These are phyloP conservation scores for Rhopalosiphum maidis DNA, from an alignment of 1,140 invertebrate species.

Conservation along the genomic window DNA sequence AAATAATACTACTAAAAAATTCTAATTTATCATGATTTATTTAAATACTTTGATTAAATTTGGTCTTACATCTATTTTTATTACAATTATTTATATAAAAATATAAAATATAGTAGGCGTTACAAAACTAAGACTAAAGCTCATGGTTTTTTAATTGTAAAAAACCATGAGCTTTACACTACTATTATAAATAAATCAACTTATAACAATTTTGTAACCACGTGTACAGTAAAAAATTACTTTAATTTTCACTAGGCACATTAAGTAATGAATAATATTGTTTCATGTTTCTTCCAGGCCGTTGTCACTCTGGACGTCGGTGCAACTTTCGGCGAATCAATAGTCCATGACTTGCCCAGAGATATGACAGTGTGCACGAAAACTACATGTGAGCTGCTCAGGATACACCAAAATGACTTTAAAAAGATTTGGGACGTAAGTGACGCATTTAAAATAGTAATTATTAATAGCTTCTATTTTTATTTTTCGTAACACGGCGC, in stretches of 20 bases:
- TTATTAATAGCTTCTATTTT: not conserved
- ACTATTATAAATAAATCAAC: not conserved
- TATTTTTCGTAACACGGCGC: not conserved
- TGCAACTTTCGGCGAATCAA: slow-evolving; percentile 79
- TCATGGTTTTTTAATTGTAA: no score
- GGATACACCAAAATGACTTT: slow-evolving; percentile 79
- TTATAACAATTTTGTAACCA: not conserved
- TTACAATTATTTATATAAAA: not conserved
- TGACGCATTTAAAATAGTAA: not conserved
- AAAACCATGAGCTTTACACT: no score
- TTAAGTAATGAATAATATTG: not conserved
- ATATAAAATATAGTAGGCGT: no score
- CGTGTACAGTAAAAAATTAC: not conserved
- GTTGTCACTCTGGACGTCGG: slow-evolving; percentile 70
- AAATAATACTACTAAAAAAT: not conserved
- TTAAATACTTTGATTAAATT: not conserved
- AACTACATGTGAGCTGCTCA: slow-evolving; percentile 75
- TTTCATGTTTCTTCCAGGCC: slow-evolving; percentile 64
- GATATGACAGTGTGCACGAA: slow-evolving; percentile 77
- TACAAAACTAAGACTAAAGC: no score
- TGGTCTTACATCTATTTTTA: not conserved
- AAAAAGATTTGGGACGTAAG: slow-evolving; percentile 79
- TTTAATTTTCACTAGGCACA: not conserved
- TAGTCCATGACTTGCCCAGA: slow-evolving; percentile 74
- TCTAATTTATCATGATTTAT: not conserved